Percentiles rank a stretch among this genome's conserved stretches.
Evolutionary conservation across 2,113 vertebrate species (phyloP).

Genomic region (Sphyrna mokarran): DNA sequence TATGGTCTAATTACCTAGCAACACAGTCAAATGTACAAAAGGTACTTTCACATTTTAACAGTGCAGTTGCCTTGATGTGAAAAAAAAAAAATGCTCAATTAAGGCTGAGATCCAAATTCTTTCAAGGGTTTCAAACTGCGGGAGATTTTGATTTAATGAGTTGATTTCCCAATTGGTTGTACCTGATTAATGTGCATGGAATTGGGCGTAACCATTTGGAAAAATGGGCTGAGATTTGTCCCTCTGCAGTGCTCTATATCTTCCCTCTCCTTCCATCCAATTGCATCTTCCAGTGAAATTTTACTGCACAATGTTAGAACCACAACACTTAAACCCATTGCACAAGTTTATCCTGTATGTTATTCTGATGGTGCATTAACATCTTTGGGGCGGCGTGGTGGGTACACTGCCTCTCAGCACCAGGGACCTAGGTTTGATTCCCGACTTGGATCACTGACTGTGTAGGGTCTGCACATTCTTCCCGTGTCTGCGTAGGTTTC

Average conservation of each 20-base stretch:
- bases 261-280: background rate
- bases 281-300: background rate
- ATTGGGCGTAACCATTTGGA: background rate
- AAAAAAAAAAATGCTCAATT: background rate
- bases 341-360: background rate
- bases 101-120: background rate
- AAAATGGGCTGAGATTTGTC: background rate
- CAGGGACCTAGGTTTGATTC: too few species aligned
- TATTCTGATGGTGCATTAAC: background rate
- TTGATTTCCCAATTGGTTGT: background rate
- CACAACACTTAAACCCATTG: background rate
- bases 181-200: background rate
- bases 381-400: background rate
- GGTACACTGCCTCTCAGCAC: too few species aligned
- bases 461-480: too few species aligned
- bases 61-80: background rate
- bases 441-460: too few species aligned
- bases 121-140: background rate
- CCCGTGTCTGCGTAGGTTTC: too few species aligned
- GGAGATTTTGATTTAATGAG: background rate
- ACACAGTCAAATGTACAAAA: background rate
- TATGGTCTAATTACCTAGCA: conserved; percentile 14
- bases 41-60: background rate
- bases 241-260: background rate
- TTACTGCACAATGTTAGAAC: background rate